Evolutionary conservation across 2,113 vertebrate genomes (phyloP).

Genomic region (Microcebus tavaratra): DNA sequence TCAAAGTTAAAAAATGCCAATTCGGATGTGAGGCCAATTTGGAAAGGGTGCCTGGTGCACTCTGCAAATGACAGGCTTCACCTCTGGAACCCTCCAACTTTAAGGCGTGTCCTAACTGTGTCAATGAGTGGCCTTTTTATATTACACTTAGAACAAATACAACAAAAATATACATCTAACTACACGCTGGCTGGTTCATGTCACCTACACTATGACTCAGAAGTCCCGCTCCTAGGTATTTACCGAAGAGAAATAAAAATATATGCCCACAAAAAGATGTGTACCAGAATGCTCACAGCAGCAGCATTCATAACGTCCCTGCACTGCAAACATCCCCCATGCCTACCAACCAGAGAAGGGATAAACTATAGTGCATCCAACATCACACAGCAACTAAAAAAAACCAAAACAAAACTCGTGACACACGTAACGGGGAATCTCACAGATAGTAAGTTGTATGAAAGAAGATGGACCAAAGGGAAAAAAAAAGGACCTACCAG

Average conservation of each 20-base stretch:
- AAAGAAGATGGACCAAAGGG: not conserved
- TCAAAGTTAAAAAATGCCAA: not conserved
- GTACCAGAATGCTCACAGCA: not conserved
- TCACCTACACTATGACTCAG: not conserved
- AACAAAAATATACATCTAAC: not conserved
- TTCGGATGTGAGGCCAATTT: not conserved
- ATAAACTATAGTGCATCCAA: not conserved
- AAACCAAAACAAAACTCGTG: too few relatives aligned
- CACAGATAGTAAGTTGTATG: not conserved
- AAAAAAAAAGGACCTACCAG: not conserved
- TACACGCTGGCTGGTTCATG: not conserved
- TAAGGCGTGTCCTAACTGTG: slow-evolving; percentile 15
- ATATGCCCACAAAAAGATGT: not conserved
- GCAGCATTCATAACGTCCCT: not conserved
- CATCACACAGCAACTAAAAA: not conserved
- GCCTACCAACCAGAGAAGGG: not conserved
- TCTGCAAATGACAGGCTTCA: not conserved
- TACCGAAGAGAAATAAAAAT: not conserved
- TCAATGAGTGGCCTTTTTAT: not conserved
- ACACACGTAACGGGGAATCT: not conserved
- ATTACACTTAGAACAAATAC: not conserved
- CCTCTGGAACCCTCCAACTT: not conserved
- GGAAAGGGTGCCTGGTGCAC: not conserved
- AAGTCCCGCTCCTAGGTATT: not conserved
- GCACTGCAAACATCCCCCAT: not conserved